phyloP scores from a whole-genome alignment of 2,888 invertebrate species.

The Yponomeuta malinellus region DNA sequence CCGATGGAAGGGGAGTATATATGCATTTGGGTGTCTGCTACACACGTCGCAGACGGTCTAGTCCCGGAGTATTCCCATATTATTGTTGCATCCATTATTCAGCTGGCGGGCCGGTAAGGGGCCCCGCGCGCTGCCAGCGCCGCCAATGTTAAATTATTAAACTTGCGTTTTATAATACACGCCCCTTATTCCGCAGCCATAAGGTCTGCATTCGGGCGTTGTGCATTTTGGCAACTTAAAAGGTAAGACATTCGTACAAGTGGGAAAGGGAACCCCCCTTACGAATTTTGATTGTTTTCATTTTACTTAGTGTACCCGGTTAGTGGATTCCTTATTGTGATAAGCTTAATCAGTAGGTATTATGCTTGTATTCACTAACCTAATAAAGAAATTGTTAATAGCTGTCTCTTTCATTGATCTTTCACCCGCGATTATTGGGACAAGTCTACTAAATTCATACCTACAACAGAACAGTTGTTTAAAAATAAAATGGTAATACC shows the following conservation, averaged over 20 bases:
- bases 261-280: neutral
- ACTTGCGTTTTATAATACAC: conserved; percentile 61
- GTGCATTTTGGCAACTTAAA: neutral
- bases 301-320: neutral
- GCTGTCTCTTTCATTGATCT: neutral
- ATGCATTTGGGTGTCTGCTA: conserved; percentile 38
- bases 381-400: neutral
- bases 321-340: too few relatives aligned
- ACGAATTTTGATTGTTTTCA: neutral
- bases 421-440: too few relatives aligned
- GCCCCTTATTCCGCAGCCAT: conserved; percentile 7
- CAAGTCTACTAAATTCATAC: too few relatives aligned
- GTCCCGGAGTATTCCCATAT: conserved; percentile 47
- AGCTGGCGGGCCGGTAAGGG: conserved; percentile 52
- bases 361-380: too few relatives aligned
- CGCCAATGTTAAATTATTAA: conserved; percentile 68
- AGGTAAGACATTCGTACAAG: conserved; percentile 2
- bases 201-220: conserved; percentile 11
- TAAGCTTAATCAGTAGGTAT: too few relatives aligned
- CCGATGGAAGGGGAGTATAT: conserved; percentile 3
- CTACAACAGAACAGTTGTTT: too few relatives aligned
- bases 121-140: conserved; percentile 33
- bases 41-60: conserved; percentile 37
- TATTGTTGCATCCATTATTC: conserved; percentile 72
- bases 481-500: too few relatives aligned